phyloP scores from a whole-genome alignment of 2,797 vertebrate species.

The Clarias platycephalus region DNA sequence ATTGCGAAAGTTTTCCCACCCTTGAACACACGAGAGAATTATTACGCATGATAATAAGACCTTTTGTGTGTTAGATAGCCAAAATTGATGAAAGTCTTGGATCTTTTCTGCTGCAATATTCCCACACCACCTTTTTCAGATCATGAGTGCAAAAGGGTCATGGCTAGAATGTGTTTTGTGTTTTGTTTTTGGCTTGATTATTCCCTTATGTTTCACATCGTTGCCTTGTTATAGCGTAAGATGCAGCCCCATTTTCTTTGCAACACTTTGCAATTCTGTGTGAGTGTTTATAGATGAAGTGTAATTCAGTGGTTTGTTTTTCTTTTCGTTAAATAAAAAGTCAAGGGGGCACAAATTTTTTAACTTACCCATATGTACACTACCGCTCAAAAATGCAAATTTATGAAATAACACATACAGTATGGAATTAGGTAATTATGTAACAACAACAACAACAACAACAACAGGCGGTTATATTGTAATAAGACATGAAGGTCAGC shows the following conservation, averaged over 20 bases:
- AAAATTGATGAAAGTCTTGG: background rate
- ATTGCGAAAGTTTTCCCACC: background rate
- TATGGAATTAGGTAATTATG: no score
- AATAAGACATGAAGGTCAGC: no score
- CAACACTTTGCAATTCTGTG: background rate
- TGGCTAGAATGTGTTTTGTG: background rate
- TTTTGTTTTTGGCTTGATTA: background rate
- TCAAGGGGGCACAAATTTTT: background rate
- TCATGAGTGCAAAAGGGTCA: background rate
- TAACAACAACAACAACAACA: no score
- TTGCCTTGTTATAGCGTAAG: background rate
- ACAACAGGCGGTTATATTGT: no score
- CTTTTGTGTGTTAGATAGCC: background rate
- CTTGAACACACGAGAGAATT: background rate
- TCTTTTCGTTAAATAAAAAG: background rate
- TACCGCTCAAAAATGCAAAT: no score
- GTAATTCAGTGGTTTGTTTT: background rate
- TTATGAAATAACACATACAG: no score
- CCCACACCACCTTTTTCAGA: background rate
- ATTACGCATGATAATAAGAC: background rate
- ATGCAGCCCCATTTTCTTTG: background rate
- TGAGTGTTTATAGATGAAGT: background rate
- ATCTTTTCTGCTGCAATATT: background rate
- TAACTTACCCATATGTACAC: background rate
- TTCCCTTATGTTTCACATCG: background rate